These are phyloP conservation scores for Acanthornis magna DNA, from an alignment of 2,797 vertebrate species.

Conservation along the genomic window DNA sequence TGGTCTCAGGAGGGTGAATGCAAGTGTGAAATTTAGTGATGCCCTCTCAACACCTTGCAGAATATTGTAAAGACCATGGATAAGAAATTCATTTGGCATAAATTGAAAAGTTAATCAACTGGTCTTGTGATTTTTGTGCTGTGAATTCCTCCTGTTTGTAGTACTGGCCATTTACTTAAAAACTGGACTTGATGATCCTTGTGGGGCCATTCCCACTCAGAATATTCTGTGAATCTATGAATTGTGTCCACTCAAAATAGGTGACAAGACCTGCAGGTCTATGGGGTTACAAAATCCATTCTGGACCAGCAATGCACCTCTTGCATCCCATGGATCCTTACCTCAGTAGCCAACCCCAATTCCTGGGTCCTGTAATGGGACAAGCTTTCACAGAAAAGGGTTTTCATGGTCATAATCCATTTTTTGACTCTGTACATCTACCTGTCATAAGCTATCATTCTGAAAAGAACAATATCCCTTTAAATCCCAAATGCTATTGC, in stretches of 20 bases:
- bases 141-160: not conserved
- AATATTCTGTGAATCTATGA: not conserved
- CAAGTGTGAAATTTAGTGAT: not conserved
- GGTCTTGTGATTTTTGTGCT: not conserved
- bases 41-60: not conserved
- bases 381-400: not conserved
- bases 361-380: not conserved
- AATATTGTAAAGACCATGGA: not conserved
- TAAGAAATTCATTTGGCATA: not conserved
- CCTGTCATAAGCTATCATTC: not conserved
- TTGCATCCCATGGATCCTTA: not conserved
- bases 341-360: not conserved
- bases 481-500: not conserved
- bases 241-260: not conserved
- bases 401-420: not conserved
- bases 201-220: not conserved
- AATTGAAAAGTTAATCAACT: not conserved
- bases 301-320: not conserved
- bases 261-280: not conserved
- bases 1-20: not conserved
- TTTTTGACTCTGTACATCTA: not conserved
- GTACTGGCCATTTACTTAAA: not conserved
- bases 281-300: not conserved
- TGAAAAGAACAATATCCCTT: not conserved
- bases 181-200: not conserved